Evolutionary conservation across 2,888 invertebrate genomes (phyloP).

Genomic region (Dendrolimus pini): DNA sequence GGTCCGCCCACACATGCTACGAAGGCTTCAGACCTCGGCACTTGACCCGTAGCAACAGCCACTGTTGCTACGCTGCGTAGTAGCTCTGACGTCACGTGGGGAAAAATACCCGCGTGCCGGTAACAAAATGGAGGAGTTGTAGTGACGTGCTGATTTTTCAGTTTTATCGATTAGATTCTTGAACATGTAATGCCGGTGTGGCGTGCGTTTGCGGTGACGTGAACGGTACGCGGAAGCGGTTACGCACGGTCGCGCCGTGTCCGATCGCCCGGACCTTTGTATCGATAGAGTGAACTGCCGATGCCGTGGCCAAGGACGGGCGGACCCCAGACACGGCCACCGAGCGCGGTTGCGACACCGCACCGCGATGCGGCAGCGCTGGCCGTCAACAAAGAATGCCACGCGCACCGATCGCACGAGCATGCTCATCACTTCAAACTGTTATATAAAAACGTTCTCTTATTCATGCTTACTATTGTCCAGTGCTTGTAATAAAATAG

Average conservation of each 20-base stretch:
- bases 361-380: constrained; percentile 21
- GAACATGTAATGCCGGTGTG: constrained; percentile 19
- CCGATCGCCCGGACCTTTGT: constrained; percentile 21
- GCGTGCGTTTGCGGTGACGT: constrained; percentile 31
- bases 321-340: constrained; percentile 38
- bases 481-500: too few species aligned
- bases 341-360: constrained; percentile 40
- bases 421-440: too few species aligned
- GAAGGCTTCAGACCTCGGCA: constrained; percentile 22
- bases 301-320: constrained; percentile 52
- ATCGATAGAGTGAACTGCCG: constrained; percentile 22
- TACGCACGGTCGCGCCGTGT: constrained; percentile 47
- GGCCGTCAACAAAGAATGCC: constrained; percentile 3
- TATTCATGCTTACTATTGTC: too few species aligned
- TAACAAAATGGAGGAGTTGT: neutral
- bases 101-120: constrained; percentile 21
- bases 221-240: constrained; percentile 53
- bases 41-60: constrained; percentile 32
- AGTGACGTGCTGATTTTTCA: constrained; percentile 19
- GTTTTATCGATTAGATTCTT: constrained; percentile 32
- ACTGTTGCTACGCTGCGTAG: constrained; percentile 12
- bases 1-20: constrained; percentile 26
- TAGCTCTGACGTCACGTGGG: constrained; percentile 52
- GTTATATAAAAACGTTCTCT: too few species aligned
- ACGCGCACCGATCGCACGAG: too few species aligned